Evolutionary conservation across 2,888 invertebrate genomes (phyloP).

Genomic region (Folsomia manolachei): DNA sequence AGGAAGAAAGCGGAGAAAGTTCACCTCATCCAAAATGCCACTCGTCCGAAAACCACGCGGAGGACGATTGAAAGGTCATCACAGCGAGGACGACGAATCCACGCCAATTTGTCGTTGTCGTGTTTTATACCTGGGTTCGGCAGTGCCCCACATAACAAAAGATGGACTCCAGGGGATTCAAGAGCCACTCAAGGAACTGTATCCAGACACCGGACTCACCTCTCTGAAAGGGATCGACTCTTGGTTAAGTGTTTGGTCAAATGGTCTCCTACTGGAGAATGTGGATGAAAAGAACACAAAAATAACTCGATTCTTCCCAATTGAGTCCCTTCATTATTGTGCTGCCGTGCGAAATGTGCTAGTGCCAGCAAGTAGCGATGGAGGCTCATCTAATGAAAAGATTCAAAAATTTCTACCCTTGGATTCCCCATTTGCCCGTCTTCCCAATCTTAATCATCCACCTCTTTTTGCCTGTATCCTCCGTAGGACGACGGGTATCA

Average conservation of each 20-base stretch:
- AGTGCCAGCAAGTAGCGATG: slow-evolving; percentile 60
- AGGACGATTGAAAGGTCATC: slow-evolving; percentile 44
- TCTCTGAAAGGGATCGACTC: slow-evolving; percentile 89
- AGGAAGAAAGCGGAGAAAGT: no score
- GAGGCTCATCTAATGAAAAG: slow-evolving; percentile 58
- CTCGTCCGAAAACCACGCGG: slow-evolving; percentile 47
- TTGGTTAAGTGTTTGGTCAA: slow-evolving; percentile 95
- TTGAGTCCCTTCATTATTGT: slow-evolving; percentile 91
- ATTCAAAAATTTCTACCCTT: slow-evolving; percentile 87
- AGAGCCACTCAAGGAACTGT: slow-evolving; percentile 91
- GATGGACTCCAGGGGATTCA: slow-evolving; percentile 96
- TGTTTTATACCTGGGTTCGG: slow-evolving; percentile 92
- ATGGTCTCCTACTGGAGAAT: slow-evolving; percentile 91
- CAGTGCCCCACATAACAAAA: slow-evolving; percentile 95
- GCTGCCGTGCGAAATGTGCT: slow-evolving; percentile 87
- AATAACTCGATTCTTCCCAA: slow-evolving; percentile 92
- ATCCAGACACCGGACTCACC: slow-evolving; percentile 88
- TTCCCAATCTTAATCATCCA: slow-evolving; percentile 89
- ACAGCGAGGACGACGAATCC: slow-evolving; percentile 62
- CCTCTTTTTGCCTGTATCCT: slow-evolving; percentile 96
- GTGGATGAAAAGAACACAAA: slow-evolving; percentile 92
- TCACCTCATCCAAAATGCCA: slow-evolving; percentile 39
- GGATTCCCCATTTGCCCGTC: slow-evolving; percentile 92
- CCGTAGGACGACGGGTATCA: slow-evolving; percentile 91
- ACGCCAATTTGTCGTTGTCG: slow-evolving; percentile 95